A percentile compares a stretch with the other conserved stretches of the same genome.
These are phyloP conservation scores for Sarcophaga peregrina DNA, from an alignment of 1,140 invertebrate genomes.

Conservation along the genomic window DNA sequence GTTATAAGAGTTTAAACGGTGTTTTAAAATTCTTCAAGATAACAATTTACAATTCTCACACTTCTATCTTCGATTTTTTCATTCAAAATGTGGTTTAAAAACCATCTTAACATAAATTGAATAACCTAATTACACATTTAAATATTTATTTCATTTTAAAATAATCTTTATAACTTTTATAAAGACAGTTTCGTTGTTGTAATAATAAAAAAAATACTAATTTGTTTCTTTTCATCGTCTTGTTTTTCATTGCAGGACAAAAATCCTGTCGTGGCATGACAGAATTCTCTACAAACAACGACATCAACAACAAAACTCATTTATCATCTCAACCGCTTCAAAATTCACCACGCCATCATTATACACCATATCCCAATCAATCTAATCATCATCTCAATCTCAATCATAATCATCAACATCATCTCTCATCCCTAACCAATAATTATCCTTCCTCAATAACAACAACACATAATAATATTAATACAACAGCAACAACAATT, in stretches of 20 bases:
- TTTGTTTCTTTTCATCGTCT: neutral
- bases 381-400: slow-evolving; percentile 49
- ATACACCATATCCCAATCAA: slow-evolving; percentile 46
- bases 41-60: no score
- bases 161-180: no score
- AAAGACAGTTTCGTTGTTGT: no score
- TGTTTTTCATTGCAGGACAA: slow-evolving; percentile 54
- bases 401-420: slow-evolving; percentile 45
- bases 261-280: slow-evolving; percentile 66
- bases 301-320: slow-evolving; percentile 59
- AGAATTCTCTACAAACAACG: slow-evolving; percentile 65
- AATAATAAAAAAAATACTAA: neutral
- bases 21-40: no score
- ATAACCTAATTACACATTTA: no score
- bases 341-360: slow-evolving; percentile 57
- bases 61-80: no score
- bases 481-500: no score
- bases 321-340: slow-evolving; percentile 58
- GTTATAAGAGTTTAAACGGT: no score
- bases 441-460: slow-evolving; percentile 52
- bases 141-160: no score
- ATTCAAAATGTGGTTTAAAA: no score
- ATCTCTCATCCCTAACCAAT: slow-evolving; percentile 37
- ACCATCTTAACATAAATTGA: no score
- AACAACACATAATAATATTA: slow-evolving; percentile 27